These are phyloP conservation scores for Pelosia muscerda DNA, from an alignment of 2,888 invertebrate genomes.

Conservation along the genomic window DNA sequence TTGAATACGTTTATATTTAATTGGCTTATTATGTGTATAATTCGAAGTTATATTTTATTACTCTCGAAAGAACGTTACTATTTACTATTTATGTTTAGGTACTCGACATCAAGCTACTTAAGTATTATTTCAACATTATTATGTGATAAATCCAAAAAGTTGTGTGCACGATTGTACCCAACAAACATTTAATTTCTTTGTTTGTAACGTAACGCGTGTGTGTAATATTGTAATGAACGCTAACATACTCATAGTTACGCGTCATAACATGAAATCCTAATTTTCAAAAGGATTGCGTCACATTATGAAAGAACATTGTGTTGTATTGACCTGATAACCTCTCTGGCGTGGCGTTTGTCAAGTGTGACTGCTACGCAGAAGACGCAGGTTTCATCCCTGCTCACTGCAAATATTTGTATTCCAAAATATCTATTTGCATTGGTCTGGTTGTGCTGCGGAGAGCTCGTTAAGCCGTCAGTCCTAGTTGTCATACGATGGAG, in stretches of 20 bases:
- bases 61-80: conserved; percentile 20
- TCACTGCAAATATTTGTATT: too few relatives aligned
- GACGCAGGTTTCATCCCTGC: too few relatives aligned
- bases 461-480: too few relatives aligned
- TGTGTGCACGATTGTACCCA: conserved; percentile 12
- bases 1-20: conserved; percentile 49
- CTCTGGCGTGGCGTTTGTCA: too few relatives aligned
- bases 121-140: conserved; percentile 4
- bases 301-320: conserved; percentile 26
- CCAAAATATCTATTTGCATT: too few relatives aligned
- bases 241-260: conserved; percentile 8
- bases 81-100: conserved; percentile 11
- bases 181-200: conserved; percentile 36
- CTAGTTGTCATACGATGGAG: too few relatives aligned
- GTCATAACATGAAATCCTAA: conserved; percentile 24
- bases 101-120: background rate
- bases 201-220: conserved; percentile 22
- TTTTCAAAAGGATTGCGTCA: conserved; percentile 38
- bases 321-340: too few relatives aligned
- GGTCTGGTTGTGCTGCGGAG: too few relatives aligned
- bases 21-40: conserved; percentile 36
- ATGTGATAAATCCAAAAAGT: background rate
- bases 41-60: conserved; percentile 24
- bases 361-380: too few relatives aligned
- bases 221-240: conserved; percentile 17